Evolutionary conservation across 2,113 vertebrate genomes (phyloP).

Genomic region (Atrichornis clamosus): DNA sequence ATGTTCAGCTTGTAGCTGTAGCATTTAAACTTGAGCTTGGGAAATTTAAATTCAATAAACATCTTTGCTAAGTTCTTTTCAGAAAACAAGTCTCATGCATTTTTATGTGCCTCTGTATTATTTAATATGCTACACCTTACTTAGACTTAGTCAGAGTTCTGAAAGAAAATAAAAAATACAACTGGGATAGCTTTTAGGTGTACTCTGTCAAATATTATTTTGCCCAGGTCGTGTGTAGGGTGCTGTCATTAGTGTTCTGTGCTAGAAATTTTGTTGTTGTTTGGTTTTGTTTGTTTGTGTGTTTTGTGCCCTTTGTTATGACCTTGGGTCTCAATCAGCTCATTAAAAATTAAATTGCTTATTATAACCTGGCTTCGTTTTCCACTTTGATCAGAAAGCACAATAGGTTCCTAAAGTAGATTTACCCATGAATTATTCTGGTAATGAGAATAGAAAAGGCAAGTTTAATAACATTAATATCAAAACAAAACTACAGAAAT

Average conservation of each 20-base stretch:
- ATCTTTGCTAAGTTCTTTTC: conserved; percentile 22
- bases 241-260: conserved; percentile 55
- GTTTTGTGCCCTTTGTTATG: conserved; percentile 64
- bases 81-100: conserved; percentile 44
- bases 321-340: conserved; percentile 70
- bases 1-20: not conserved
- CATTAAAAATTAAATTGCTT: conserved; percentile 84
- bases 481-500: conserved; percentile 57
- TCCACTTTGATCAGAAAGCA: conserved; percentile 76
- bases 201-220: conserved; percentile 58
- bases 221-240: conserved; percentile 24
- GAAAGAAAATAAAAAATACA: conserved; percentile 49
- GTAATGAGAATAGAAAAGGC: conserved; percentile 64
- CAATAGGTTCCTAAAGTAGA: conserved; percentile 64
- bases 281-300: conserved; percentile 41
- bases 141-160: conserved; percentile 35
- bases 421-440: conserved; percentile 69
- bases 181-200: conserved; percentile 4
- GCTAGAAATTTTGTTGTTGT: conserved; percentile 51
- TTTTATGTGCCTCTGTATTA: conserved; percentile 55
- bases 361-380: conserved; percentile 73
- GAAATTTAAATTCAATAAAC: conserved; percentile 55
- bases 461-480: conserved; percentile 63
- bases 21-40: conserved; percentile 10
- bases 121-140: conserved; percentile 63